These are phyloP conservation scores for Diogma glabrata DNA, from an alignment of 2,888 invertebrate genomes.

Conservation along the genomic window DNA sequence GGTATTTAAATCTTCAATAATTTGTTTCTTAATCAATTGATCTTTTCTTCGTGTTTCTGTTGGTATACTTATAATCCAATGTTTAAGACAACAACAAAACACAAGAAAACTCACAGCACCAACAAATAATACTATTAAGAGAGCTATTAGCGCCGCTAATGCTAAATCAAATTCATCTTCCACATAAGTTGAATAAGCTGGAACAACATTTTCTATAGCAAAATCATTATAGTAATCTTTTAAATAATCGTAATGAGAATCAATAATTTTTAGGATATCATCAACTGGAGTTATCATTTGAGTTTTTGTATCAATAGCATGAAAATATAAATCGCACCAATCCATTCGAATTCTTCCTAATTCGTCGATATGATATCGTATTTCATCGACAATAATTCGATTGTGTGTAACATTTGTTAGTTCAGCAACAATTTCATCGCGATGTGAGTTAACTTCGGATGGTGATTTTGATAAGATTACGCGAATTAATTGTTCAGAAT, in stretches of 20 bases:
- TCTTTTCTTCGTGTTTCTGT: conserved; percentile 72
- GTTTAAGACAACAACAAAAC: conserved; percentile 77
- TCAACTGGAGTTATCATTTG: conserved; percentile 68
- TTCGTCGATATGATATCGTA: conserved; percentile 59
- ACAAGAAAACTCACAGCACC: conserved; percentile 78
- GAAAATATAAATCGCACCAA: conserved; percentile 75
- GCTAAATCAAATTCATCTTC: conserved; percentile 78
- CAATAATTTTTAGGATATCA: conserved; percentile 66
- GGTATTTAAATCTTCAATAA: conserved; percentile 74
- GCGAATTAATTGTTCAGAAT: conserved; percentile 68
- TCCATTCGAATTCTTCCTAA: conserved; percentile 38
- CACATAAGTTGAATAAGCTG: conserved; percentile 50
- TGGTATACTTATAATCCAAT: conserved; percentile 76
- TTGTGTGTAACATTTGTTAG: conserved; percentile 65
- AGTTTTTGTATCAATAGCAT: conserved; percentile 63
- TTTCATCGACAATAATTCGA: conserved; percentile 68
- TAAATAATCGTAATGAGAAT: conserved; percentile 73
- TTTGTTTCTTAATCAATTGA: conserved; percentile 69
- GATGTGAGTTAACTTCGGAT: conserved; percentile 58
- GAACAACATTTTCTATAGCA: conserved; percentile 63
- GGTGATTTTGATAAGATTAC: conserved; percentile 76
- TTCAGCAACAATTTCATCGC: conserved; percentile 56
- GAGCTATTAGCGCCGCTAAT: conserved; percentile 70
- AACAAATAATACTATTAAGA: conserved; percentile 72
- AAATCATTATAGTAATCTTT: conserved; percentile 60